Evolutionary conservation across 2,113 vertebrate species (phyloP).

Genomic region (Xerus inauris): DNA sequence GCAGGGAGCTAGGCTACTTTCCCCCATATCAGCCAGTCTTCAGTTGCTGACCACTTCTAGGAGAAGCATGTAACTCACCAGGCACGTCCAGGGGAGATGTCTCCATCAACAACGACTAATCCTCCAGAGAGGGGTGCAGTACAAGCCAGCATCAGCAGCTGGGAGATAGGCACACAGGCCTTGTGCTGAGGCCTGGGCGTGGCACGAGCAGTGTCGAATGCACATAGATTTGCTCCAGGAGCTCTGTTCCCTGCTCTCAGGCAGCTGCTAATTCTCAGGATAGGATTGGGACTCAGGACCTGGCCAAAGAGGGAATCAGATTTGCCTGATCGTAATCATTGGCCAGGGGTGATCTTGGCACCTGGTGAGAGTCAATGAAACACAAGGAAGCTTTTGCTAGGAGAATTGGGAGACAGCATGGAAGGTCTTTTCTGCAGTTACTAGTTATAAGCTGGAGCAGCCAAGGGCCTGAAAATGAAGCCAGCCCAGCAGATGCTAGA

Average conservation of each 20-base stretch:
- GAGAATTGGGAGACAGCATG: too few species aligned
- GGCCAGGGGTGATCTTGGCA: not conserved
- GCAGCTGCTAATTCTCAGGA: not conserved
- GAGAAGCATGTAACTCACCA: not conserved
- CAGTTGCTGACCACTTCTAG: not conserved
- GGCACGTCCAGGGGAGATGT: not conserved
- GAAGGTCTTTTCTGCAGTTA: not conserved
- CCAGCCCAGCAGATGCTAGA: not conserved
- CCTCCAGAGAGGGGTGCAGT: not conserved
- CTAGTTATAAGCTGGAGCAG: not conserved
- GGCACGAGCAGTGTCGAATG: not conserved
- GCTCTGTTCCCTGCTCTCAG: not conserved
- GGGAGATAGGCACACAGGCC: not conserved
- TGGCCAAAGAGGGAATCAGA: not conserved
- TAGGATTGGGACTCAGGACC: not conserved
- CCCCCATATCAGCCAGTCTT: rapidly evolving
- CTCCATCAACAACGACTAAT: not conserved
- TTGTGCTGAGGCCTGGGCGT: not conserved
- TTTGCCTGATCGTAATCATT: not conserved
- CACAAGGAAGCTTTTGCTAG: not conserved
- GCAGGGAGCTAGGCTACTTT: not conserved
- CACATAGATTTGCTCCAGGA: not conserved
- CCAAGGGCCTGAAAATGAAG: not conserved
- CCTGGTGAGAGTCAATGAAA: not conserved
- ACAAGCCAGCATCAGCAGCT: not conserved